Conservation (phyloP, 2,888 invertebrate species). For the Chelonus formosanus region DNA sequence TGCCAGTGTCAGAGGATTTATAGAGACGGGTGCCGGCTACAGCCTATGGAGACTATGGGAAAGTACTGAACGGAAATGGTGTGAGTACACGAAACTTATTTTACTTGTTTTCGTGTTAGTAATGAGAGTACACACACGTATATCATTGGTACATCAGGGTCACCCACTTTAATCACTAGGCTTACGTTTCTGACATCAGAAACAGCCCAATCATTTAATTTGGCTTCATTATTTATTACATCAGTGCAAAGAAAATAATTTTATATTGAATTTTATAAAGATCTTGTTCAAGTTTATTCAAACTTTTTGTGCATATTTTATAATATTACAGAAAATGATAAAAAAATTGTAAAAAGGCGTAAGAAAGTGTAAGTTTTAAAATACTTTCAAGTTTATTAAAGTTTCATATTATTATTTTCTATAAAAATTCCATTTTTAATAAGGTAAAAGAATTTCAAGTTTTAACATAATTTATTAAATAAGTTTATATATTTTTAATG, state of each 20-base stretch:
- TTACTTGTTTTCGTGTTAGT: conserved; percentile 14
- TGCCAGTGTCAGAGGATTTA: conserved; percentile 29
- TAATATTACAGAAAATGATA: too few relatives aligned
- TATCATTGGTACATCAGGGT: conserved; percentile 26
- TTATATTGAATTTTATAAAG: too few relatives aligned
- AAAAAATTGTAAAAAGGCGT: too few relatives aligned
- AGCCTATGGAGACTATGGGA: conserved; percentile 21
- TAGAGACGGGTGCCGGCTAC: conserved; percentile 23
- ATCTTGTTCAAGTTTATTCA: too few relatives aligned
- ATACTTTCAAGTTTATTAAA: too few relatives aligned
- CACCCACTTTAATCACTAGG: conserved; percentile 23
- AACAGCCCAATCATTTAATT: not conserved
- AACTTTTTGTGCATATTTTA: too few relatives aligned
- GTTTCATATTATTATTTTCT: too few relatives aligned
- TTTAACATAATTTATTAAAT: too few relatives aligned
- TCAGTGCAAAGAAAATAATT: not conserved
- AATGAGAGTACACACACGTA: conserved; percentile 10
- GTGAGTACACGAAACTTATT: conserved; percentile 21
- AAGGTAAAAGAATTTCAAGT: too few relatives aligned
- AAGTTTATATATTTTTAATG: too few relatives aligned
- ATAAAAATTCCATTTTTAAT: too few relatives aligned
- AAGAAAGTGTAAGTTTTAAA: too few relatives aligned
- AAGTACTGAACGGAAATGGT: conserved; percentile 23
- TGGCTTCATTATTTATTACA: not conserved
- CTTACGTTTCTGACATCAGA: conserved; percentile 6